Base-by-base conservation (phyloP, 2,113 vertebrate genomes). In the Poicephalus gulielmi region DNA sequence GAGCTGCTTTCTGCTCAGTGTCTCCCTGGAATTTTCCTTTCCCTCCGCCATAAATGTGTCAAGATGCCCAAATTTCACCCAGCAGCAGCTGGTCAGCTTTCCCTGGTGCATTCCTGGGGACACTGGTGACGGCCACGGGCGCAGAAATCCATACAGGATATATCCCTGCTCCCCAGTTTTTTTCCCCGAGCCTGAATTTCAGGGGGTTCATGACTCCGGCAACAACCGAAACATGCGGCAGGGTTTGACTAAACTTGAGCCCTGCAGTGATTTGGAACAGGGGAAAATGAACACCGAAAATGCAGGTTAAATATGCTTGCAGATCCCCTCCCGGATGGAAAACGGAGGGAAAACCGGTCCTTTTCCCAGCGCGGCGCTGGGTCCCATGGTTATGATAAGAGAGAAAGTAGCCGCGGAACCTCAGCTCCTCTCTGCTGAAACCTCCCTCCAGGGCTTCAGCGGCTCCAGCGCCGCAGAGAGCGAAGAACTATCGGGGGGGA, bases 321-420 rank as follows among this genome's bases (percentile, higher is more conserved):
- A 37, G 46, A 52, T 46, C 16, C 49, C 30, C 23, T 14, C 55
- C 19, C 9, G 5, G 28, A 5, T 24, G 73, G 67, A 75, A 90
- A 71, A 11, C 0, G 43, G 13, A 31, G 33, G 33, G 31, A 0
- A 49, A 76, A 43, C 17, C 86, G 3, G 37, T 19, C 1, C 6
- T 22, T 57, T 35, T 10, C 41, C 70, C 30, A 15, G 4, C 9
- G 22, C 62, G 67, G 19, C 5, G 27, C 23, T 5, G 6, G 5
- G 22, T 95, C 31, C 57, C 10, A 4, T 2, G 17, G 53, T 41
- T 15, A 0, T 0, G 7, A 37, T 0, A 30, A 41, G 55, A 9
- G 64, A 70, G 15, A 6, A 59, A 39, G 37, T 0, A 25, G 31
- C 50, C n/a, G 17, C 14, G 52, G 31, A 57, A 10, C 11, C 28